Percentiles rank a stretch among this genome's conserved stretches.
These are phyloP conservation scores for Megalurothrips usitatus DNA, from an alignment of 2,888 invertebrate species.

Conservation along the genomic window DNA sequence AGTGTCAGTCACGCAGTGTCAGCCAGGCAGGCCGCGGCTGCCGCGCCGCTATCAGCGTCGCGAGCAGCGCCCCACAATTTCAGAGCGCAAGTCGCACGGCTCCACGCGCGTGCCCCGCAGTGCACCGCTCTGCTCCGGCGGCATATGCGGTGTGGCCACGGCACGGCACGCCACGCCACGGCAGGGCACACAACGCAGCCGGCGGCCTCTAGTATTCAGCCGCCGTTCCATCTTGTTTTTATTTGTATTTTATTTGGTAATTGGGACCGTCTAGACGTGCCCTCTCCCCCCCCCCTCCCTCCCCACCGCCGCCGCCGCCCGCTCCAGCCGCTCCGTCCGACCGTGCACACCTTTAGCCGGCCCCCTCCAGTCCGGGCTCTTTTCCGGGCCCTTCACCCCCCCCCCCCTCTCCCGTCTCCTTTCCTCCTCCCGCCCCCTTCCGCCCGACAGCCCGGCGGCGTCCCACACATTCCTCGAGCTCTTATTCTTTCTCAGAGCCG, in stretches of 20 bases:
- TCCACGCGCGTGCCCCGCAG: neutral
- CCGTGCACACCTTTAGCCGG: neutral
- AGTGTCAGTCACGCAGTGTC: too few species aligned
- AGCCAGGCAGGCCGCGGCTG: too few species aligned
- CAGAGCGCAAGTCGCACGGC: neutral
- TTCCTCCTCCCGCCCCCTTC: neutral
- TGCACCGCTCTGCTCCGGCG: neutral
- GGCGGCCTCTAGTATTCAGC: neutral
- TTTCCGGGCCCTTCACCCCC: neutral
- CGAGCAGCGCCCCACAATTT: too few species aligned
- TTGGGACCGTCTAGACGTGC: constrained; percentile 12
- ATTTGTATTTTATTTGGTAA: constrained; percentile 21
- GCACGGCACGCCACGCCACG: neutral
- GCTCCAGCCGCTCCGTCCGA: too few species aligned
- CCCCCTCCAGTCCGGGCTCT: neutral
- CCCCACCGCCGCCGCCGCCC: too few species aligned
- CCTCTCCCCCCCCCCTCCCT: neutral
- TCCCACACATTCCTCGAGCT: neutral
- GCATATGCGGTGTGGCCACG: neutral
- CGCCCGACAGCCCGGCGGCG: neutral
- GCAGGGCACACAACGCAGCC: neutral
- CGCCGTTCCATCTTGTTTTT: constrained; percentile 5
- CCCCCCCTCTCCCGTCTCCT: neutral
- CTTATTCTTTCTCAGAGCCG: neutral
- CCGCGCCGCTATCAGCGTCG: too few species aligned